phyloP scores from a whole-genome alignment of 2,113 vertebrate genomes.

The Azemiops feae region DNA sequence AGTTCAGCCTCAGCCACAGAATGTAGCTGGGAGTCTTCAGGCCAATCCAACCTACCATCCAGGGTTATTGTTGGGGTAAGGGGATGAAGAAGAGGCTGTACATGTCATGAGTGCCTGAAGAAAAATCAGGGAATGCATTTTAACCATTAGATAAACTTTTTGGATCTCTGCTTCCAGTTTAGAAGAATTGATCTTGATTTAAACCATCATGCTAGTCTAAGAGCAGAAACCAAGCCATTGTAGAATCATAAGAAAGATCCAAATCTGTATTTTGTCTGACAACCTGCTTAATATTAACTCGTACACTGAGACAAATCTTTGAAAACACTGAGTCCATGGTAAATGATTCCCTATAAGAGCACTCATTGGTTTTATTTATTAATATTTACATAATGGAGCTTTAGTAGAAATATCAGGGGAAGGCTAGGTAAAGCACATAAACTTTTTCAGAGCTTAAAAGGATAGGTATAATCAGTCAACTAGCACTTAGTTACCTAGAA shows the following conservation, averaged over 20 bases:
- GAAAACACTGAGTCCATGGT: not conserved
- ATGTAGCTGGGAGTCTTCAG: not conserved
- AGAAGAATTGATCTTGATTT: not conserved
- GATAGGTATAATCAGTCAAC: not conserved
- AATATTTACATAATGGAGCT: constrained; percentile 3
- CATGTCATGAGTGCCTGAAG: not conserved
- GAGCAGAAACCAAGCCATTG: not conserved
- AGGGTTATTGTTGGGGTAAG: not conserved
- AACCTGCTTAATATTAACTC: not conserved
- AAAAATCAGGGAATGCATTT: not conserved
- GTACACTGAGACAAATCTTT: not conserved
- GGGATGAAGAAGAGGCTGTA: not conserved
- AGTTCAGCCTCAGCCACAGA: not conserved
- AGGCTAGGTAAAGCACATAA: constrained; percentile 7
- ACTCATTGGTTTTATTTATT: constrained; percentile 30
- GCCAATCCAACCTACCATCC: not conserved
- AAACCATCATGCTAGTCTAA: not conserved
- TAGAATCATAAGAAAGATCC: not conserved
- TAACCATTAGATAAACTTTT: not conserved
- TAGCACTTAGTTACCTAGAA: constrained; percentile 41
- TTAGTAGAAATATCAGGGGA: not conserved
- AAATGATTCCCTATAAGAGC: not conserved
- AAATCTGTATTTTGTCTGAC: not conserved
- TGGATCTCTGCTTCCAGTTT: not conserved
- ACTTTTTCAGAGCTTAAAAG: not conserved